A percentile compares a stretch with the other conserved stretches of the same genome.
Conservation (phyloP, 2,113 vertebrate species). For the Xiphophorus couchianus region DNA sequence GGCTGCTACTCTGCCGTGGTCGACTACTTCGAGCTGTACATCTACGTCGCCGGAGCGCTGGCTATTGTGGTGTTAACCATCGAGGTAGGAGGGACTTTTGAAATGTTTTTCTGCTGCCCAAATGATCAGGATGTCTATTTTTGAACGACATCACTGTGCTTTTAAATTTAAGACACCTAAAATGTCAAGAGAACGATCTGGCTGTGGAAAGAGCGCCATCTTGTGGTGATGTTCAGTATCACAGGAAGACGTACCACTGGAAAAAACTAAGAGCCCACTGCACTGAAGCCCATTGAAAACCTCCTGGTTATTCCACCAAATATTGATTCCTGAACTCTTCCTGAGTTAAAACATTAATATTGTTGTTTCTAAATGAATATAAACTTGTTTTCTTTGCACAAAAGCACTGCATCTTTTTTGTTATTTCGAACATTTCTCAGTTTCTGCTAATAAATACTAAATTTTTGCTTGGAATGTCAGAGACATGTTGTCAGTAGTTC, state of each 20-base stretch:
- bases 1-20: constrained; percentile 94
- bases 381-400: too few relatives aligned
- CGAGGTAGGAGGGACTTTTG: constrained; percentile 80
- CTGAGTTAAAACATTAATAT: too few relatives aligned
- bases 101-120: constrained; percentile 6
- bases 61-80: constrained; percentile 92
- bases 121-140: constrained; percentile 13
- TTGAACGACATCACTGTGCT: constrained; percentile 3
- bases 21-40: constrained; percentile 91
- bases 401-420: too few relatives aligned
- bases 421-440: too few relatives aligned
- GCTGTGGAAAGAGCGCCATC: constrained; percentile 52
- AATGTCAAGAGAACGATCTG: background rate
- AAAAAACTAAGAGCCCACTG: too few relatives aligned
- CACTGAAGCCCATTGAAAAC: too few relatives aligned
- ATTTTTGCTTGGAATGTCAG: too few relatives aligned
- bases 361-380: too few relatives aligned
- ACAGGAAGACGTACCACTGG: background rate
- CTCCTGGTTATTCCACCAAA: too few relatives aligned
- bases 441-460: too few relatives aligned
- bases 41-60: constrained; percentile 92
- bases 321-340: too few relatives aligned
- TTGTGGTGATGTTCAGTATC: constrained; percentile 43
- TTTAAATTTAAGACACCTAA: background rate
- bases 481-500: too few relatives aligned